Evolutionary conservation across 2,797 vertebrate genomes (phyloP).

Genomic region (Chlorospingus flavigularis): DNA sequence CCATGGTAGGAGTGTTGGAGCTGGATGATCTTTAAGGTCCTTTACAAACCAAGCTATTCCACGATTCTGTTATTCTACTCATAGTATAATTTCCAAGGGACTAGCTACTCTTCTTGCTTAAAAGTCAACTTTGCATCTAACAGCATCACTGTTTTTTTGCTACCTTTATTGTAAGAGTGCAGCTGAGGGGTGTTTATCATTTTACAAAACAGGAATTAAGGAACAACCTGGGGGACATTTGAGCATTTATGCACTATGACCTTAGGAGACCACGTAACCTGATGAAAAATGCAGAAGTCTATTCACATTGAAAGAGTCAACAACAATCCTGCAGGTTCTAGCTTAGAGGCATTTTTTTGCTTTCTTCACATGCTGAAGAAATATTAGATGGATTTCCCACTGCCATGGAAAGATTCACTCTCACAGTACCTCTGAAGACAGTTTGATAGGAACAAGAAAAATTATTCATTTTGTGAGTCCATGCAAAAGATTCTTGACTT

Average conservation of each 20-base stretch:
- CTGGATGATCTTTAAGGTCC: no score
- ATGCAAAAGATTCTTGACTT: background rate
- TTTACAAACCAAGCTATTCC: background rate
- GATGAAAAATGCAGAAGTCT: background rate
- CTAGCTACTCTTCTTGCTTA: background rate
- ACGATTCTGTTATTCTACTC: background rate
- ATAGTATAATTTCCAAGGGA: background rate
- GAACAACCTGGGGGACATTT: background rate
- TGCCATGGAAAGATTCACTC: background rate
- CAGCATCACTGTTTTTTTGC: accelerated
- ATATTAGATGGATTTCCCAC: background rate
- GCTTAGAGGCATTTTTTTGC: background rate
- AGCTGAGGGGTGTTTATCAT: background rate
- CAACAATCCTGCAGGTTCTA: background rate
- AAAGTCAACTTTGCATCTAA: background rate
- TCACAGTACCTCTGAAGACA: background rate
- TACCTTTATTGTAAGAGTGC: background rate
- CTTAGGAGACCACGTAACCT: accelerated
- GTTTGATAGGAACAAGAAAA: background rate
- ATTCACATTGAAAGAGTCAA: background rate
- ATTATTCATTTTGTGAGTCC: background rate
- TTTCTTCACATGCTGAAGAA: background rate
- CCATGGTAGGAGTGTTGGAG: background rate
- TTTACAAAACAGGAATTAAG: background rate
- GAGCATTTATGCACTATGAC: background rate